Evolutionary conservation across 2,797 vertebrate species (phyloP), one percentile per base, ranked within the genome.

Genomic region (Remorina albescens): DNA sequence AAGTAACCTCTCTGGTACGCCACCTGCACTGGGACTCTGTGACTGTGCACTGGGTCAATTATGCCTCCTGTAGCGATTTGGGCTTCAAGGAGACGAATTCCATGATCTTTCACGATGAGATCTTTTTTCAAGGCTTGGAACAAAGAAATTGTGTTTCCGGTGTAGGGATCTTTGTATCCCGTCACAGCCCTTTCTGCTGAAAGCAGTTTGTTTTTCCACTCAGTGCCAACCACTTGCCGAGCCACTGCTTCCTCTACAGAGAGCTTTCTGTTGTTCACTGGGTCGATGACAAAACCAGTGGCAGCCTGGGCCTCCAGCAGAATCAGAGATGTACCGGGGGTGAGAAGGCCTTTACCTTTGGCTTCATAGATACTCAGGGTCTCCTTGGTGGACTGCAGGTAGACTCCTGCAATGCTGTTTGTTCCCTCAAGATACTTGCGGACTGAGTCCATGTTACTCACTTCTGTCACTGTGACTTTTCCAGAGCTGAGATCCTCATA

Each of bases 101-200:
- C 96, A 69, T 96, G 95, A 41, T 95, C 95, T 50, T 89, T 90
- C 0, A 93, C 83, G 0, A 98, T 74, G 0, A 97, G 94, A 1
- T 96, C 95, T 67, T 96, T 97, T 73, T 94, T 94, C 92, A 96
- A 91, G 6, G 96, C 95, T 37, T 97, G 95, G 36, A 96, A 97
- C 5, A 97, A 87, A 0, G 96, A 96, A 67, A 96, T 96, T 32
- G 30, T 89, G 91, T 15, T 95, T 95, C 30, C 95, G 81, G 30
- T 32, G 30, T 32, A 32, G 8, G 30, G 30, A 32, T 32, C 30
- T 32, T 32, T 32, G 30, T 32, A 32, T 32, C 30, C 30, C 4
- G 30, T 32, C 4, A 32, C 30, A 32, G 30, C 30, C 30, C 30
- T 32, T 32, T 32, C 30, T 32, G 30, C 30, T 32, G 30, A 32